These are phyloP conservation scores for Xestia c-nigrum DNA, from an alignment of 2,888 invertebrate genomes.

Conservation along the genomic window DNA sequence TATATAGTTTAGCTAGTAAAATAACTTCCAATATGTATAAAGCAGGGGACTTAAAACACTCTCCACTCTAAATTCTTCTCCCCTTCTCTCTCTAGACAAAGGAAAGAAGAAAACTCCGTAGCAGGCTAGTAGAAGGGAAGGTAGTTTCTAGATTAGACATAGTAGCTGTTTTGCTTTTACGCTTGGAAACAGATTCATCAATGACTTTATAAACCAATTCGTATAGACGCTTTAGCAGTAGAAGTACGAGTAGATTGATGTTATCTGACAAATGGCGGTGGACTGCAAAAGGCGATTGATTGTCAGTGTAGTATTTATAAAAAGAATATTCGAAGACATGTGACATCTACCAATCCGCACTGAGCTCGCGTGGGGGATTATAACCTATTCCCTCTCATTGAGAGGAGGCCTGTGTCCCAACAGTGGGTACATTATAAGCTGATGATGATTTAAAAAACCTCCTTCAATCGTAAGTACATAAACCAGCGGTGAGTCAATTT, in stretches of 20 bases:
- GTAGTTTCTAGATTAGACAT: not conserved
- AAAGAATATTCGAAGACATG: not conserved
- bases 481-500: not conserved
- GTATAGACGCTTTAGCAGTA: not conserved
- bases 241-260: not conserved
- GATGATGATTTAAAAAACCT: too few species aligned
- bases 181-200: not conserved
- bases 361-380: too few species aligned
- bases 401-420: too few species aligned
- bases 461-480: not conserved
- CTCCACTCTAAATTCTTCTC: not conserved
- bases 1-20: not conserved
- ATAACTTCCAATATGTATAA: not conserved
- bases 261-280: not conserved
- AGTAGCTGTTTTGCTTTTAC: not conserved
- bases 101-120: not conserved
- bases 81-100: too few species aligned
- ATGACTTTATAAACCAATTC: not conserved
- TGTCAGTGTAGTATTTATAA: not conserved
- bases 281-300: not conserved
- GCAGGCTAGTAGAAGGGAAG: not conserved
- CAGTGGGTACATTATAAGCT: too few species aligned
- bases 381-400: too few species aligned
- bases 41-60: not conserved
- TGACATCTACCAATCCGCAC: too few species aligned